Evolutionary conservation across 2,113 vertebrate species (phyloP).

Genomic region (Peromyscus californicus): DNA sequence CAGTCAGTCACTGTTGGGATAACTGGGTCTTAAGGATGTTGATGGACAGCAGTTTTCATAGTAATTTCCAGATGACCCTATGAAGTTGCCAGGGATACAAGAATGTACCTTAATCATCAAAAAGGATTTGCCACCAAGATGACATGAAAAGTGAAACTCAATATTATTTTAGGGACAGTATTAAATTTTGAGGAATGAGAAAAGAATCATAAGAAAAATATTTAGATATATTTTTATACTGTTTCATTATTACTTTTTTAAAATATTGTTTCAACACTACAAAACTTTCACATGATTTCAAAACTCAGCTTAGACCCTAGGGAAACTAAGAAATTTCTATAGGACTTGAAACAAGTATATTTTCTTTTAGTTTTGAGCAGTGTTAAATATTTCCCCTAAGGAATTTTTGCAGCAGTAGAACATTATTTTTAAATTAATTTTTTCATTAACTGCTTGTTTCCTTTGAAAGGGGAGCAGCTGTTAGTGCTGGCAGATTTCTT

Average conservation of each 20-base stretch:
- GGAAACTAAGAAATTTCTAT: constrained; percentile 47
- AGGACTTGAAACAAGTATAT: constrained; percentile 42
- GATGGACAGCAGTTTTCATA: neutral
- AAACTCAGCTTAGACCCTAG: constrained; percentile 3
- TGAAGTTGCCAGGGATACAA: neutral
- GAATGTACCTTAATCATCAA: neutral
- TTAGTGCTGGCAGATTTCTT: constrained; percentile 80
- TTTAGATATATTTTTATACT: constrained; percentile 19
- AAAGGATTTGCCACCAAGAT: neutral
- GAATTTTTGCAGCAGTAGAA: constrained; percentile 74
- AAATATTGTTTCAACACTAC: constrained; percentile 3
- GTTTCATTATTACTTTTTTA: constrained; percentile 44
- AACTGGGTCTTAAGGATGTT: neutral
- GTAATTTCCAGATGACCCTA: neutral
- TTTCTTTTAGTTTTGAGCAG: constrained; percentile 42
- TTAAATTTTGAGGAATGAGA: neutral
- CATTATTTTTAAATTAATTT: constrained; percentile 81
- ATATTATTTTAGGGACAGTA: neutral
- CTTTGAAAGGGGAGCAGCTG: constrained; percentile 82
- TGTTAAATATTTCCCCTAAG: constrained; percentile 69
- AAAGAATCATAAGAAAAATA: neutral
- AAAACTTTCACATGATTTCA: constrained; percentile 2
- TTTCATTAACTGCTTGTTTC: constrained; percentile 76
- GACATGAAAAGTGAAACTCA: neutral
- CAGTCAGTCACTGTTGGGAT: neutral